Evolutionary conservation across 2,113 vertebrate species (phyloP).

Genomic region (Eulacestoma nigropectus): DNA sequence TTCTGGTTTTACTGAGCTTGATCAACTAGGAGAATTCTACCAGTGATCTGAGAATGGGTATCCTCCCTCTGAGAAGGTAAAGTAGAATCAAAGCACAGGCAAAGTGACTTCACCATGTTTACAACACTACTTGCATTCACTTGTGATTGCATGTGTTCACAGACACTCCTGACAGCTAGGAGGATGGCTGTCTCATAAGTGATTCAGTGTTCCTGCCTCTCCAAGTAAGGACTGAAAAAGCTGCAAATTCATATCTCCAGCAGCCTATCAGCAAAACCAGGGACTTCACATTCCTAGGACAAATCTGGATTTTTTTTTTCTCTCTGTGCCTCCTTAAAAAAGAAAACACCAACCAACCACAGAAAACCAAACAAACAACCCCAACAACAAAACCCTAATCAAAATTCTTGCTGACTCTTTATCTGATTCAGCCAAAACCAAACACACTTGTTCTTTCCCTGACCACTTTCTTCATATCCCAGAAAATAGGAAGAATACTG

Average conservation of each 20-base stretch:
- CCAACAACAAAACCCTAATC: neutral
- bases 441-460: neutral
- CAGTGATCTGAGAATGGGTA: neutral
- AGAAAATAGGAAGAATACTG: neutral
- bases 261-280: neutral
- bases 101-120: neutral
- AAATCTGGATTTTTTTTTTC: neutral
- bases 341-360: neutral
- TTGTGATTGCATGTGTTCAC: neutral
- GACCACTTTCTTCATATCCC: neutral
- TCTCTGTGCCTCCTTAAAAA: neutral
- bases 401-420: neutral
- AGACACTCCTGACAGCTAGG: neutral
- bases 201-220: neutral
- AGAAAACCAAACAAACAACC: neutral
- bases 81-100: neutral
- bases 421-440: neutral
- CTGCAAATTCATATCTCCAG: neutral
- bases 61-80: neutral
- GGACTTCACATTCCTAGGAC: neutral
- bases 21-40: neutral
- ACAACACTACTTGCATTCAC: neutral
- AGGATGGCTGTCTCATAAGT: neutral
- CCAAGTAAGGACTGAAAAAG: neutral
- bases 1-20: neutral